Evolutionary conservation across 2,888 invertebrate species (phyloP).

Genomic region (Eilema caniola): DNA sequence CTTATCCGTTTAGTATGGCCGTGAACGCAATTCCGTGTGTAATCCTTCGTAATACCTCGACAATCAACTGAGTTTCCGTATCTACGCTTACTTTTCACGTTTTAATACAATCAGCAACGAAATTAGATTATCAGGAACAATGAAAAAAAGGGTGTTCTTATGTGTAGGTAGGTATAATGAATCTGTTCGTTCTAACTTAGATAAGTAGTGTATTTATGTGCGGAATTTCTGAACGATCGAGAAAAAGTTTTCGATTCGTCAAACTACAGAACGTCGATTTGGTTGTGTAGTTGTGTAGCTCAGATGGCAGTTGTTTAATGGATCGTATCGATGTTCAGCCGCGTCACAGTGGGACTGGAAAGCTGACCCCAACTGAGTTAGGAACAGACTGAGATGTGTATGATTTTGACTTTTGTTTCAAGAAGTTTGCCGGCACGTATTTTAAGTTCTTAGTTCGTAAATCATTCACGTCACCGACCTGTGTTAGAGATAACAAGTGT

Average conservation of each 20-base stretch:
- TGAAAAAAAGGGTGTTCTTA: neutral
- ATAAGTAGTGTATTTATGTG: no score
- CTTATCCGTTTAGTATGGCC: slow-evolving; percentile 8
- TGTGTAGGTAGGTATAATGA: neutral
- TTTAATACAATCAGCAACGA: neutral
- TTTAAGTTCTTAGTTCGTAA: neutral
- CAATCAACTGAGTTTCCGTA: slow-evolving; percentile 1
- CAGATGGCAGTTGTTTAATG: no score
- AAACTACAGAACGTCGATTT: no score
- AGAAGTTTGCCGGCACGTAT: neutral
- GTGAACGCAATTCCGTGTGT: slow-evolving; percentile 17
- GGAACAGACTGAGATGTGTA: no score
- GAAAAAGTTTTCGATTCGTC: no score
- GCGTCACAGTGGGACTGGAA: no score
- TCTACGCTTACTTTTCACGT: neutral
- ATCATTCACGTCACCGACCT: neutral
- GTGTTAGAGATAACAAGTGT: neutral
- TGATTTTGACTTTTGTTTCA: no score
- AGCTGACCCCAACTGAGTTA: no score
- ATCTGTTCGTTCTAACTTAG: no score
- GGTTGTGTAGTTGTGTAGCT: no score
- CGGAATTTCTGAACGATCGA: no score
- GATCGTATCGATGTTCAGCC: no score
- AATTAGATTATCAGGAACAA: slow-evolving; percentile 4
- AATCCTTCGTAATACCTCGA: slow-evolving; percentile 16